Base-by-base conservation (phyloP, 2,113 vertebrate genomes). In the Protobothrops mucrosquamatus region DNA sequence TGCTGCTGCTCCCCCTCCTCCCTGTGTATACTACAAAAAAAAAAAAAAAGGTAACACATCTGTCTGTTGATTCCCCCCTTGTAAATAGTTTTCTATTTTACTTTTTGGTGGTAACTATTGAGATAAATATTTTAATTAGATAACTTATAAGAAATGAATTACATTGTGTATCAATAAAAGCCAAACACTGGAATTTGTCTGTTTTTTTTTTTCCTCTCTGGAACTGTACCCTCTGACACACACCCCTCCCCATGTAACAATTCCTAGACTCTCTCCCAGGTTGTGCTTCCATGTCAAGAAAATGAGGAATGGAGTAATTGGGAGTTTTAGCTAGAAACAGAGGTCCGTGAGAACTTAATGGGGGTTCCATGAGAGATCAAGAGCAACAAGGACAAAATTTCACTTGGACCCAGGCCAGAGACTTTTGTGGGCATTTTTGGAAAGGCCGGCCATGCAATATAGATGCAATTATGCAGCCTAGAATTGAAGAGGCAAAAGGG, bases 41-140 rank as follows among this genome's bases (percentile, higher is more conserved):
- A 52, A 94, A 74, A 51, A 90, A 88, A 93, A 94, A 92, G 93
- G 6, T 34, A 85, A 91, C 51, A 96, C 90, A 55, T 97, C 97
- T 97, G 97, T 97, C 97, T 96, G 97, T 97, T 95, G 96, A 96
- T 97, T 51, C 24, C 23, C 96, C 96, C 95, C 91, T 94, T 94
- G 18, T 98, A 98, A 94, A 98, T 97, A 93, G 96, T 98, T 98
- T 98, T 98, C 96, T 98, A 98, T 97, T 98, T 97, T 97, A 95
- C 95, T 96, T 97, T 89, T 98, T 97, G 51, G 97, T 98, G 97
- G 97, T 97, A 98, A 97, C 95, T 93, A 94, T 97, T 93, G 93
- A 97, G 97, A 98, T 97, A 96, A 98, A 97, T 98, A 98, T 98
- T 98, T 98, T 98, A 98, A 98, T 96, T 97, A 98, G 97, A 97